A percentile compares a stretch with the other conserved stretches of the same genome.
These are phyloP conservation scores for Melanophora roralis DNA, from an alignment of 2,888 invertebrate genomes.

Conservation along the genomic window DNA sequence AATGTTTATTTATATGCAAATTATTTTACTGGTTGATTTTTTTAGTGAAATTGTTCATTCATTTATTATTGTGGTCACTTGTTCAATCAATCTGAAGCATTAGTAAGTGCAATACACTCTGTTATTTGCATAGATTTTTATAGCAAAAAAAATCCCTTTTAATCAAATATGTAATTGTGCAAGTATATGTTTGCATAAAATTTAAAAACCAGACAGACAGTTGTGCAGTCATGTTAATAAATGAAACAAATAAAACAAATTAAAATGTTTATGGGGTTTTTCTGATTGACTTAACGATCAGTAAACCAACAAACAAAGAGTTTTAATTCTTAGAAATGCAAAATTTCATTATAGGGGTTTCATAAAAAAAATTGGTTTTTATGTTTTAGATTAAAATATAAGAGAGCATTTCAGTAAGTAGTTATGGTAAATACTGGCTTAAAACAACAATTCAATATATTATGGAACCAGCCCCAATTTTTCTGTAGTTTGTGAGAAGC, in stretches of 20 bases:
- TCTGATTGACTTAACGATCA: slow-evolving; percentile 13
- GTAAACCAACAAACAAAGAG: slow-evolving; percentile 11
- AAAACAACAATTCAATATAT: too few species aligned
- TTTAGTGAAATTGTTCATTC: slow-evolving; percentile 30
- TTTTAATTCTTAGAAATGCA: neutral
- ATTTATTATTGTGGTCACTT: slow-evolving; percentile 51
- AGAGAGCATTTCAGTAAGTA: too few species aligned
- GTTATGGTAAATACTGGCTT: too few species aligned
- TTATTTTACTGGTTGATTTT: slow-evolving; percentile 13
- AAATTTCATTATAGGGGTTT: too few species aligned
- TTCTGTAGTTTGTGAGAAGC: too few species aligned
- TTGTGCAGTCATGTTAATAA: slow-evolving; percentile 42
- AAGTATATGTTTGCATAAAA: too few species aligned
- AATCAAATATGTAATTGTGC: too few species aligned
- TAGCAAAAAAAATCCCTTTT: too few species aligned
- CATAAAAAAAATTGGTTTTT: too few species aligned
- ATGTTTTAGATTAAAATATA: too few species aligned
- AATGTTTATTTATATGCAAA: neutral
- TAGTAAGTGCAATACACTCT: neutral
- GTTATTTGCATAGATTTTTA: neutral
- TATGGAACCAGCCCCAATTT: too few species aligned
- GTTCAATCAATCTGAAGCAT: neutral
- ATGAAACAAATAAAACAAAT: slow-evolving; percentile 44
- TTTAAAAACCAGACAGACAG: slow-evolving; percentile 6
- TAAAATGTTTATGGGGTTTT: slow-evolving; percentile 41